phyloP scores from a whole-genome alignment of 2,113 vertebrate species.

The Elachura formosa region DNA sequence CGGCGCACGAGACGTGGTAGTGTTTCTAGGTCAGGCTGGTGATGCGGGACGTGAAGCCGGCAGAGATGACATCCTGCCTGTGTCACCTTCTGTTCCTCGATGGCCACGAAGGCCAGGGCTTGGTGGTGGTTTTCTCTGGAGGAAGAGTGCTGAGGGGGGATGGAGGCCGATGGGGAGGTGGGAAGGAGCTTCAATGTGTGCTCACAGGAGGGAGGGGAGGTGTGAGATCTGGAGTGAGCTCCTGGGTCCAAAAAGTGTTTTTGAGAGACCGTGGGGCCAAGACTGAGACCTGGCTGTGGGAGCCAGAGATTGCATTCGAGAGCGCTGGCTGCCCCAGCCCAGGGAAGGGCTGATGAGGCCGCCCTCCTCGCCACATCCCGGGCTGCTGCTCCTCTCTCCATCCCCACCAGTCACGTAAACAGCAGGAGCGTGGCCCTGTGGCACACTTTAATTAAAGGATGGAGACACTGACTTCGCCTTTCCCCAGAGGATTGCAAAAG shows the following conservation, averaged over 20 bases:
- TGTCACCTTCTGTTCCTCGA: slow-evolving; percentile 38
- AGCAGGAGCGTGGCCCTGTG: not conserved
- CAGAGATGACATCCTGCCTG: slow-evolving; percentile 25
- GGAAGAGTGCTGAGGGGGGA: not conserved
- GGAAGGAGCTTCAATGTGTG: not conserved
- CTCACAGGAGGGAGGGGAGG: not conserved
- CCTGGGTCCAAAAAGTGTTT: not conserved
- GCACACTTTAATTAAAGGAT: slow-evolving; percentile 29
- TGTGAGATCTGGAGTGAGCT: not conserved
- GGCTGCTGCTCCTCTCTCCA: not conserved
- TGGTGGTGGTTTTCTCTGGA: not conserved
- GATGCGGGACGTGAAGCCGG: slow-evolving; percentile 17
- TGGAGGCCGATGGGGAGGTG: fast-evolving
- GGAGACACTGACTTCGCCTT: not conserved
- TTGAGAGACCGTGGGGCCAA: fast-evolving
- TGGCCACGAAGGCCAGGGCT: fast-evolving
- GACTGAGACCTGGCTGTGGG: not conserved
- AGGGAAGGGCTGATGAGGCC: fast-evolving
- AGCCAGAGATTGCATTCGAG: fast-evolving
- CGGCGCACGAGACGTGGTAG: not conserved
- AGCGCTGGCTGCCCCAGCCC: not conserved
- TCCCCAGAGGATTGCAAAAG: slow-evolving; percentile 55
- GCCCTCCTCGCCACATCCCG: fast-evolving
- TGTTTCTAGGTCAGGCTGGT: slow-evolving; percentile 64
- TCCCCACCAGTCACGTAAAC: not conserved